Base-by-base conservation (phyloP, 1,140 invertebrate genomes). In the Calosoma granatense region DNA sequence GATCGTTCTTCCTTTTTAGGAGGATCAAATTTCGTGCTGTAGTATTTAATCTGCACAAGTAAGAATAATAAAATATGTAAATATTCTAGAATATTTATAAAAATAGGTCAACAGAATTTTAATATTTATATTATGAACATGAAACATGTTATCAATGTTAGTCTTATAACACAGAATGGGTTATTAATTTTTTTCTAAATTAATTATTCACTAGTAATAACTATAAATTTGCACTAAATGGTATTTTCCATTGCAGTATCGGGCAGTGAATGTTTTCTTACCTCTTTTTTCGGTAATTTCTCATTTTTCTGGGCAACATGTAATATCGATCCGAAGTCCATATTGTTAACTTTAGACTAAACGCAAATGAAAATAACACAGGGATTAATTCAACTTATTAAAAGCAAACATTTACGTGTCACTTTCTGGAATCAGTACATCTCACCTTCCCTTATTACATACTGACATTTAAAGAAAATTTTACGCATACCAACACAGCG, bases 1-100 rank as follows among this genome's bases (percentile, higher is more conserved):
- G 81, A 79, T 59, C 85, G 86, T 53, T 78, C 76, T 56, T 85
- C 78, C 65, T 92, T 92, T 68, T 92, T 92, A 0, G 87, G 85
- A n/a, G 89, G 84, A 47, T 84, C 77, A 69, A 88, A 89, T 61
- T 84, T 83, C 0, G 86, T 87, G 63, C 80, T 82, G 63, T 90
- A 90, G 65, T 80, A 88, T 55, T 78, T 76, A 12, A 73, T 65
- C 62, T 78, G 56, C 60, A 72, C 65, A 59, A 62, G 63, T n/a
- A n/a, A n/a, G n/a, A n/a, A n/a, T n/a, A 61, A 59, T 58, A 53
- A 53, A 22, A 54, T 60, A 17, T 47, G 22, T 23, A 4, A 23
- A 54, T 12, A 47, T 47, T 47, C 9, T 12, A 47, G 9, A 47
- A 30, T 17, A 12, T 4, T 36, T 36, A 9, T 47, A 6, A 17